Evolutionary conservation across 2,888 invertebrate species (phyloP).

Genomic region (Agriopis marginaria): DNA sequence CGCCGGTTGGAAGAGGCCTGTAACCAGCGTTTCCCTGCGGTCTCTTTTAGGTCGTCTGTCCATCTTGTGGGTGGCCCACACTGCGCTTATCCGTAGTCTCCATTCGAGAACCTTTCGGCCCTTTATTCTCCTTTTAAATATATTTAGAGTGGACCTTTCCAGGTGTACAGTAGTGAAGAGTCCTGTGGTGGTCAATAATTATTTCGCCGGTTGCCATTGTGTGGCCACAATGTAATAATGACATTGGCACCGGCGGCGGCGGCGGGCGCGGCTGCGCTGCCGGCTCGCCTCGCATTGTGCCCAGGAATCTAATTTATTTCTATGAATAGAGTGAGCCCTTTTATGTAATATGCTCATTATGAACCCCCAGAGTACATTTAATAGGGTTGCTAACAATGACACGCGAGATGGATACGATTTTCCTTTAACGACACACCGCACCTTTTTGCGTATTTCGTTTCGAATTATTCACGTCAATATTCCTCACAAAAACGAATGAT

Average conservation of each 20-base stretch:
- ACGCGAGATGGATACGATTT: slow-evolving; percentile 45
- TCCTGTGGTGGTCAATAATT: slow-evolving; percentile 17
- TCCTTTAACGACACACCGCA: slow-evolving; percentile 36
- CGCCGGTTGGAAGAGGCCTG: too few species aligned
- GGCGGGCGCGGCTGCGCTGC: slow-evolving; percentile 21
- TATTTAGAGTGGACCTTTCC: background rate
- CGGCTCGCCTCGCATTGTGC: slow-evolving; percentile 52
- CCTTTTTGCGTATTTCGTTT: slow-evolving; percentile 37
- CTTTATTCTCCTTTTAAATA: too few species aligned
- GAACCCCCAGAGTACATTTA: slow-evolving; percentile 54
- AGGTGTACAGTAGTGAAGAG: background rate
- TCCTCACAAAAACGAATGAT: slow-evolving; percentile 24
- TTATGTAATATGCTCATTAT: slow-evolving; percentile 72
- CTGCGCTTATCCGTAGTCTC: too few species aligned
- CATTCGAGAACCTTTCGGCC: too few species aligned
- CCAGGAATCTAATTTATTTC: slow-evolving; percentile 69
- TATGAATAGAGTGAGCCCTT: slow-evolving; percentile 71
- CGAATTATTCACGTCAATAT: slow-evolving; percentile 42
- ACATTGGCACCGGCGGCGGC: slow-evolving; percentile 25
- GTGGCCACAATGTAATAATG: slow-evolving; percentile 32
- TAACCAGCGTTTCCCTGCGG: too few species aligned
- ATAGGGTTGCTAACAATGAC: slow-evolving; percentile 57
- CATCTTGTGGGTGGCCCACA: too few species aligned
- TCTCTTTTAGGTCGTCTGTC: too few species aligned
- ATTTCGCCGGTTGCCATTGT: slow-evolving; percentile 19